phyloP scores from a whole-genome alignment of 2,797 vertebrate genomes.

The Poecilia wingei region DNA sequence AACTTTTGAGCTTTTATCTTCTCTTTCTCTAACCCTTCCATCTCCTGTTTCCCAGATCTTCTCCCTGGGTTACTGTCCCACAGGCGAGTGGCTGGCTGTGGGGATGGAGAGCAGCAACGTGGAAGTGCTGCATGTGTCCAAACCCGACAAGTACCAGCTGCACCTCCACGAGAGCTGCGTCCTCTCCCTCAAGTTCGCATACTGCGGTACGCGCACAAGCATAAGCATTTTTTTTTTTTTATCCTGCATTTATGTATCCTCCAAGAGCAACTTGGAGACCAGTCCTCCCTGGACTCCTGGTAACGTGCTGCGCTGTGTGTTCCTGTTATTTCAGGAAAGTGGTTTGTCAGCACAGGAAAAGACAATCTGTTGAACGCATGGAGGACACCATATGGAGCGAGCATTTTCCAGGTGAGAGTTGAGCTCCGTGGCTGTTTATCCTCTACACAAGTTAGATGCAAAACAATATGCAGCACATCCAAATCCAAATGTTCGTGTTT shows the following conservation, averaged over 20 bases:
- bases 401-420: conserved; percentile 90
- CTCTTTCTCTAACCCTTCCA: neutral
- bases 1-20: conserved; percentile 17
- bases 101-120: conserved; percentile 83
- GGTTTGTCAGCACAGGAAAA: conserved; percentile 96
- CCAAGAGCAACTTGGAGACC: neutral
- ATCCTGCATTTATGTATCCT: neutral
- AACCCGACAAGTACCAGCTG: conserved; percentile 83
- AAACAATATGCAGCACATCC: neutral
- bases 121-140: conserved; percentile 80
- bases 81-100: conserved; percentile 79
- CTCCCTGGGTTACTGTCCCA: conserved; percentile 81
- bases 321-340: conserved; percentile 83
- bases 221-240: neutral
- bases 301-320: conserved; percentile 15
- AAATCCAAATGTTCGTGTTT: neutral
- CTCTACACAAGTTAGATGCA: neutral
- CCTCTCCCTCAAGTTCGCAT: conserved; percentile 81
- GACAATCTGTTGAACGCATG: conserved; percentile 95
- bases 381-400: conserved; percentile 92
- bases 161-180: conserved; percentile 84
- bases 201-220: conserved; percentile 63
- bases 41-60: conserved; percentile 62
- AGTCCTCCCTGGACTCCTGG: neutral
- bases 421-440: conserved; percentile 12